Conservation (phyloP, 2,888 invertebrate species). For the Tholera decimalis region DNA sequence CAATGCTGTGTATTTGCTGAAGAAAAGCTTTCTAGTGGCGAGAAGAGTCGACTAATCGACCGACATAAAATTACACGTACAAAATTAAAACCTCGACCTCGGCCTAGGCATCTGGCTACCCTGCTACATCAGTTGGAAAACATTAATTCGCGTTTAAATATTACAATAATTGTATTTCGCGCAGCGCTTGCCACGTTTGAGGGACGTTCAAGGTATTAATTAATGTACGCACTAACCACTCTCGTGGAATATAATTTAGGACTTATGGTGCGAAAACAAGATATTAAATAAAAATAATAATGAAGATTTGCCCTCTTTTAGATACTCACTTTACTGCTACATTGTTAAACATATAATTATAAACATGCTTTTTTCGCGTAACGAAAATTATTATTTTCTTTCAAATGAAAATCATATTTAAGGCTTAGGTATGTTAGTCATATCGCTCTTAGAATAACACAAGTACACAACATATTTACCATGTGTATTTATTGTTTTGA, state of each 20-base stretch:
- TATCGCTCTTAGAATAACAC: no score
- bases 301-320: no score
- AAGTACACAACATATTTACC: no score
- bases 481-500: no score
- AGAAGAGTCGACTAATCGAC: background rate
- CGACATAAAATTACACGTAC: constrained; percentile 12
- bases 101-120: constrained; percentile 2
- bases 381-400: no score
- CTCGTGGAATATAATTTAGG: background rate
- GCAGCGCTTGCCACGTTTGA: constrained; percentile 30
- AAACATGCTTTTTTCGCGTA: no score
- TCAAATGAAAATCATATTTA: no score
- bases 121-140: constrained; percentile 32
- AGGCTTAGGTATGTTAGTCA: no score
- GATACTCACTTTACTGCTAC: no score
- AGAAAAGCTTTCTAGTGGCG: no score
- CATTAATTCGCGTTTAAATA: constrained; percentile 50
- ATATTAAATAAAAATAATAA: background rate
- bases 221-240: constrained; percentile 19
- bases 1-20: no score
- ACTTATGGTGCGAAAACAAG: background rate
- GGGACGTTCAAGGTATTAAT: constrained; percentile 24
- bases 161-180: constrained; percentile 41
- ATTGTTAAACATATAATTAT: no score
- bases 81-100: constrained; percentile 27